Conservation (phyloP, 2,888 invertebrate genomes). For the Zygaena filipendulae region DNA sequence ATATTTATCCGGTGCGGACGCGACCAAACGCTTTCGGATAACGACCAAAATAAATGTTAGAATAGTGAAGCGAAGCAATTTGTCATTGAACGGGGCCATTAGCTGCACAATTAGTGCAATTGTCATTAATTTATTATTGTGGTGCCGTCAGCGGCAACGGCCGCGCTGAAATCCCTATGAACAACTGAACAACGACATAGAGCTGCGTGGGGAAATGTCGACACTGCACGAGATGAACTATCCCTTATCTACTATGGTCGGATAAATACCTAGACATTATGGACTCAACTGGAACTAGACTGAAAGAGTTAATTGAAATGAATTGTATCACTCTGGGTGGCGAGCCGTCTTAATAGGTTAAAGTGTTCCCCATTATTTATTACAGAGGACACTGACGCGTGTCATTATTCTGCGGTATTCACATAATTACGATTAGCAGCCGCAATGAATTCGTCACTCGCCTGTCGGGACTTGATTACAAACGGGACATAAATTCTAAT, state of each 20-base stretch:
- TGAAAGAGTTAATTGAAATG: too few relatives aligned
- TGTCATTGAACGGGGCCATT: slow-evolving; percentile 48
- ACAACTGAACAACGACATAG: slow-evolving; percentile 9
- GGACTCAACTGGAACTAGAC: too few relatives aligned
- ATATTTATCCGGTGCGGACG: too few relatives aligned
- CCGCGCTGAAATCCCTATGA: slow-evolving; percentile 18
- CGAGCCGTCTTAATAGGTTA: too few relatives aligned
- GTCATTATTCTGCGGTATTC: slow-evolving; percentile 2
- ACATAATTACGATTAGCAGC: slow-evolving; percentile 9
- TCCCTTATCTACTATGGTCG: too few relatives aligned
- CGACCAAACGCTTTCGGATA: too few relatives aligned
- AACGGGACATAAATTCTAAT: slow-evolving; percentile 28
- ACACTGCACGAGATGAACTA: too few relatives aligned
- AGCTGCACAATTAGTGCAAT: slow-evolving; percentile 65
- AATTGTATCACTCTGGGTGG: too few relatives aligned
- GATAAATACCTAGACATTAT: too few relatives aligned
- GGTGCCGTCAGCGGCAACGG: slow-evolving; percentile 32
- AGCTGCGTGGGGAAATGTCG: slow-evolving; percentile 22
- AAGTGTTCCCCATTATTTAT: too few relatives aligned
- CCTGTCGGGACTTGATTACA: slow-evolving; percentile 21
- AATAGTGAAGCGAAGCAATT: slow-evolving; percentile 55
- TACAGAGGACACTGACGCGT: too few relatives aligned
- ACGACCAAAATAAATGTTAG: too few relatives aligned
- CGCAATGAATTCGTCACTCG: slow-evolving; percentile 7
- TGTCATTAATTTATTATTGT: slow-evolving; percentile 59